phyloP scores from a whole-genome alignment of 2,113 vertebrate species.

The Sinosuthora webbiana region DNA sequence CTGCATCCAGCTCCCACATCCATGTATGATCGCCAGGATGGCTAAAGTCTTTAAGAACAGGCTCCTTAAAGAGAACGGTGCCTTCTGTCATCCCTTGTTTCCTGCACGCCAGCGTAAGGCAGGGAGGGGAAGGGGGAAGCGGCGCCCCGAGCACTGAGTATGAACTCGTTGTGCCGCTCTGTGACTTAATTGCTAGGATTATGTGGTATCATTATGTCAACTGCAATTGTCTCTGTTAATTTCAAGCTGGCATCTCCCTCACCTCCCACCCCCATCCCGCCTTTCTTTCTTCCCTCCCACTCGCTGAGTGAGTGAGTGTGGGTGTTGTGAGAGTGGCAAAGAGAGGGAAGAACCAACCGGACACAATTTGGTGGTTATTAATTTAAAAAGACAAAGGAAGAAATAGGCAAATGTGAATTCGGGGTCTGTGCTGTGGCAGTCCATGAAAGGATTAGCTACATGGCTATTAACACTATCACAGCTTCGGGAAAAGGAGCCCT shows the following conservation, averaged over 20 bases:
- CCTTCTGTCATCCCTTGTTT: not conserved
- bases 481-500: not conserved
- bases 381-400: conserved; percentile 43
- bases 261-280: not conserved
- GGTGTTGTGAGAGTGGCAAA: not conserved
- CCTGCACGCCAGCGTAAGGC: accelerated
- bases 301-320: not conserved
- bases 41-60: not conserved
- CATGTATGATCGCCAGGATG: not conserved
- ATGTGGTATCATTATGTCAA: conserved; percentile 23
- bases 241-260: not conserved
- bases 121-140: not conserved
- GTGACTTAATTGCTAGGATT: conserved; percentile 53
- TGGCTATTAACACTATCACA: not conserved
- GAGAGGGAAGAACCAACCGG: not conserved
- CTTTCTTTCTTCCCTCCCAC: not conserved
- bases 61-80: conserved; percentile 19
- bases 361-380: not conserved
- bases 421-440: not conserved
- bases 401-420: not conserved
- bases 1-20: conserved; percentile 13
- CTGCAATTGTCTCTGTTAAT: conserved; percentile 15
- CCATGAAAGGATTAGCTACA: not conserved
- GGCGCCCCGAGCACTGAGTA: accelerated
- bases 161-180: not conserved